Conservation (phyloP, 2,113 vertebrate genomes). For the Antechinus flavipes region DNA sequence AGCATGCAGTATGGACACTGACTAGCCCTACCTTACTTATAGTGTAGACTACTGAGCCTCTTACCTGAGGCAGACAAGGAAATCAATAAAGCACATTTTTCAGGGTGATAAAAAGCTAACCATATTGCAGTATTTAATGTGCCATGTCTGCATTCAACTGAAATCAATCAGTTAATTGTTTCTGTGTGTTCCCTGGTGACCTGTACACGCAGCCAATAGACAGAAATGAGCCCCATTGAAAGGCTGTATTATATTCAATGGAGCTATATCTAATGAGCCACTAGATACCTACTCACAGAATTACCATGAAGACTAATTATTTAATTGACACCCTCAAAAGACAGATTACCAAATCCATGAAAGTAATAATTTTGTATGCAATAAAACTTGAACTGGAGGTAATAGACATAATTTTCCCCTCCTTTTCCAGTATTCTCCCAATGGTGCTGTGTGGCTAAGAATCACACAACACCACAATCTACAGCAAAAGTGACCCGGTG, state of each 20-base stretch:
- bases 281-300: neutral
- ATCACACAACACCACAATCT: neutral
- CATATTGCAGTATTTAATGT: conserved; percentile 1
- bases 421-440: neutral
- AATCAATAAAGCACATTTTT: conserved; percentile 8
- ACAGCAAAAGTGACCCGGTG: neutral
- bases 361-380: conserved; percentile 3
- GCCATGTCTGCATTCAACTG: neutral
- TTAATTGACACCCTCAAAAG: conserved; percentile 25
- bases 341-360: conserved; percentile 33
- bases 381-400: conserved; percentile 29
- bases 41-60: neutral
- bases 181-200: neutral
- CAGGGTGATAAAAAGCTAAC: neutral
- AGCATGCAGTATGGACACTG: neutral
- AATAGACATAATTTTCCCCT: neutral
- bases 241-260: neutral
- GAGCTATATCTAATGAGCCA: neutral
- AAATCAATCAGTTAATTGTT: neutral
- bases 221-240: neutral
- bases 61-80: neutral
- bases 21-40: neutral
- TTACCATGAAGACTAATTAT: neutral
- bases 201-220: neutral
- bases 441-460: neutral